A percentile compares a stretch with the other conserved stretches of the same genome.
Conservation (phyloP, 2,113 vertebrate species). For the Sporophila hypoxantha region DNA sequence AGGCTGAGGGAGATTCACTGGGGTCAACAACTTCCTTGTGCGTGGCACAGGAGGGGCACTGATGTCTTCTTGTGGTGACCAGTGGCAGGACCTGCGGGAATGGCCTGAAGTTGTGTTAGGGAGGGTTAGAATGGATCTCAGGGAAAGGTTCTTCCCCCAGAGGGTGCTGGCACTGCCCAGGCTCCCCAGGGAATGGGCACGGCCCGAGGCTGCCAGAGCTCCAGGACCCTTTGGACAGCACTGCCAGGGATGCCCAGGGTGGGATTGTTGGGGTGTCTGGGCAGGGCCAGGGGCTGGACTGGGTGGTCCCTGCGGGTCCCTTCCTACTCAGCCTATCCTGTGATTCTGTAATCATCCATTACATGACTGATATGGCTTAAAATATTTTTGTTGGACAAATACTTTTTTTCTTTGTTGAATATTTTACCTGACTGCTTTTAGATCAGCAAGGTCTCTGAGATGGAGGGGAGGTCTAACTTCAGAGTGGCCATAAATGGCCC, state of each 20-base stretch:
- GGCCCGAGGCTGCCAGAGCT: background rate
- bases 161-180: background rate
- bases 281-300: accelerated
- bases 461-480: background rate
- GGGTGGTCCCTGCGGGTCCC: accelerated
- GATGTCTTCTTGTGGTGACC: background rate
- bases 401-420: background rate
- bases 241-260: background rate
- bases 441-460: background rate
- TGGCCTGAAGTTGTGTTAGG: background rate
- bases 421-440: background rate
- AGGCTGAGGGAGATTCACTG: background rate
- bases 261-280: background rate
- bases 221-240: accelerated
- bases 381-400: background rate
- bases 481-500: background rate
- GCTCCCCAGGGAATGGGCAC: background rate
- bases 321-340: background rate
- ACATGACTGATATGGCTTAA: background rate
- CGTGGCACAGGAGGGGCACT: background rate
- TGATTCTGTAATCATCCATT: background rate
- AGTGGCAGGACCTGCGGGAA: background rate
- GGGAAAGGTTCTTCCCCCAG: background rate
- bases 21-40: background rate
- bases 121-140: accelerated